phyloP scores from a whole-genome alignment of 1,140 invertebrate genomes.

The Bombus huntii region DNA sequence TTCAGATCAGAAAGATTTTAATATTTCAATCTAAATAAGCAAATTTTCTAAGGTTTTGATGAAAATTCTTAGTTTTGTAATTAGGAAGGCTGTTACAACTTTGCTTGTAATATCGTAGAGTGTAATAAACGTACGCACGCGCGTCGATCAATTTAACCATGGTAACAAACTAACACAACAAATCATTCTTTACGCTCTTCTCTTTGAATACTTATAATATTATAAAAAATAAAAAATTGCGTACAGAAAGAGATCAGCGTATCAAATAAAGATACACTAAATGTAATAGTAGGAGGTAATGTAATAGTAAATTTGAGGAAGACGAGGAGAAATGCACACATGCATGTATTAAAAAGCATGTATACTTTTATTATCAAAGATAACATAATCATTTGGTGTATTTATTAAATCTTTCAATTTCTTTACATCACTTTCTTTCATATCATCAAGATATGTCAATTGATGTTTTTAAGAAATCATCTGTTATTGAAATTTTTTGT shows the following conservation, averaged over 20 bases:
- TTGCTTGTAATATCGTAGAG: not conserved
- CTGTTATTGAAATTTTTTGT: not conserved
- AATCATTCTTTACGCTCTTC: not conserved
- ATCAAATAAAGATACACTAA: not conserved
- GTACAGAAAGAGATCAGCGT: not conserved
- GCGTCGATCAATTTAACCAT: conserved; percentile 75
- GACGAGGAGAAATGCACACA: not conserved
- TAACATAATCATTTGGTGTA: conserved; percentile 22
- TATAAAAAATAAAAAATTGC: not conserved
- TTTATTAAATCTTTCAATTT: not conserved
- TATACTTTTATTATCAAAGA: conserved; percentile 37
- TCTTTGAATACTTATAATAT: not conserved
- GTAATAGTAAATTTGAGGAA: not conserved
- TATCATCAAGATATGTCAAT: not conserved
- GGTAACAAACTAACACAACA: conserved; percentile 58
- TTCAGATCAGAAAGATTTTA: not conserved
- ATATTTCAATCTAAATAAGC: not conserved
- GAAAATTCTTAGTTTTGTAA: too few relatives aligned
- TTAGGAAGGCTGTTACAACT: not conserved
- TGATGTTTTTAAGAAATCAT: not conserved
- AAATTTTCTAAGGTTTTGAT: not conserved
- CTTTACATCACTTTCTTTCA: not conserved
- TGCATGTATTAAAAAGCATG: conserved; percentile 26
- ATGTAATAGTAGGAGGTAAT: not conserved
- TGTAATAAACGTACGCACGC: conserved; percentile 2